Conservation (phyloP, 2,888 invertebrate genomes). For the Periphyllus acericola region DNA sequence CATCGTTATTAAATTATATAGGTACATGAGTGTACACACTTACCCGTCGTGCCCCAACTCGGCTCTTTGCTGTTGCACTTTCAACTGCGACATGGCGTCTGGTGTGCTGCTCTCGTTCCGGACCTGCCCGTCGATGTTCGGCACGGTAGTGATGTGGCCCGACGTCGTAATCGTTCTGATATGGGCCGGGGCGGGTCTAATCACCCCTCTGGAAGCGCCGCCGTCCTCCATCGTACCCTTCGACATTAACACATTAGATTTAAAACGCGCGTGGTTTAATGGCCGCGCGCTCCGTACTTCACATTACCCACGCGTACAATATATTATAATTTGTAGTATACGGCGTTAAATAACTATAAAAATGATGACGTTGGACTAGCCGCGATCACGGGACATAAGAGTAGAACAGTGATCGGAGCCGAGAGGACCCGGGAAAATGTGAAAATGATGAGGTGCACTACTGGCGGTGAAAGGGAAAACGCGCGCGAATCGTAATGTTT, state of each 20-base stretch:
- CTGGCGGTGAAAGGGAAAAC: too few species aligned
- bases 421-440: too few species aligned
- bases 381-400: too few species aligned
- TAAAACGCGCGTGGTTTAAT: neutral
- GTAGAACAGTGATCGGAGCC: too few species aligned
- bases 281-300: neutral
- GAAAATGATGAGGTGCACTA: too few species aligned
- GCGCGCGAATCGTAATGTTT: too few species aligned
- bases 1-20: neutral
- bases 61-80: constrained; percentile 38
- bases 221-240: constrained; percentile 49
- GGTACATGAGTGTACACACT: neutral
- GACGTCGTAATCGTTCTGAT: constrained; percentile 59
- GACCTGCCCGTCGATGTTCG: neutral
- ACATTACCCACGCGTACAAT: neutral
- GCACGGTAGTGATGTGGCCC: constrained; percentile 61
- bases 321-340: neutral
- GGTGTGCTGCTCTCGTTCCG: constrained; percentile 6
- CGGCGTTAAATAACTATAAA: neutral
- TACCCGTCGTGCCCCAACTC: constrained; percentile 50
- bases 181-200: constrained; percentile 60
- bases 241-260: neutral
- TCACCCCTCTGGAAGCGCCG: constrained; percentile 55
- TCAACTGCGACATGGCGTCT: constrained; percentile 46
- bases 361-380: neutral